Base-by-base conservation (phyloP, 2,797 vertebrate species). In the Ctenopoma multispine region DNA sequence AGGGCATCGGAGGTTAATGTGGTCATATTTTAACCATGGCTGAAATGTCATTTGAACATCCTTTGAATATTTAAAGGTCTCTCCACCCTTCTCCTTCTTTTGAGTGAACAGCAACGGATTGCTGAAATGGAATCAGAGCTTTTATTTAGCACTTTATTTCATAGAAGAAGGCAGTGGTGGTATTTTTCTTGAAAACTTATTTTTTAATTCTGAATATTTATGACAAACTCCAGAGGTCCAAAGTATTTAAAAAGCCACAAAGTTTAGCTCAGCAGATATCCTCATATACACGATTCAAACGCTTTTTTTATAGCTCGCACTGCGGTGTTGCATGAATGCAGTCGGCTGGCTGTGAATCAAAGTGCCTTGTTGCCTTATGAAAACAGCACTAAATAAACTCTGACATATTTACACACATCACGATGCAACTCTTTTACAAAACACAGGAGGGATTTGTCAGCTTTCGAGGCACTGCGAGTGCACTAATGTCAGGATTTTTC, bases 391-490 rank as follows among this genome's bases (percentile, higher is more conserved):
- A 81, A 85, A 88, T 81, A 81, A 85, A 87, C 75, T 68, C 41
- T 84, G 86, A 87, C 85, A 88, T 81, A 83, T 88, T 90, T 82
- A 84, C 83, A 81, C 81, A 86, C 85, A 81, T 85, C 83, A 29
- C 8, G 2, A 27, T 50, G 58, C 36, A 2, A 67, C 69, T 64
- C 64, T 69, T 69, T 60, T 63, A 57, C 63, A 65, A 50, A 75
- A 80, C 72, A 64, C 67, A 74, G 23, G 27, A 65, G 54, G 57
- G 64, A 79, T 84, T 75, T 82, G 79, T 81, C 63, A 68, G 82
- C 85, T 88, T 89, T 89, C 66, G n/a, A 87, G 80, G 82, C 75
- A 71, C 64, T 3, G 31, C 1, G 0, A 48, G 34, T 8, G 0
- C 55, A 58, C 18, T 36, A 57, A 69, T 6, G 68, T 78, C 62